phyloP scores from a whole-genome alignment of 2,888 invertebrate genomes.

The Caenorhabditis sp. region DNA sequence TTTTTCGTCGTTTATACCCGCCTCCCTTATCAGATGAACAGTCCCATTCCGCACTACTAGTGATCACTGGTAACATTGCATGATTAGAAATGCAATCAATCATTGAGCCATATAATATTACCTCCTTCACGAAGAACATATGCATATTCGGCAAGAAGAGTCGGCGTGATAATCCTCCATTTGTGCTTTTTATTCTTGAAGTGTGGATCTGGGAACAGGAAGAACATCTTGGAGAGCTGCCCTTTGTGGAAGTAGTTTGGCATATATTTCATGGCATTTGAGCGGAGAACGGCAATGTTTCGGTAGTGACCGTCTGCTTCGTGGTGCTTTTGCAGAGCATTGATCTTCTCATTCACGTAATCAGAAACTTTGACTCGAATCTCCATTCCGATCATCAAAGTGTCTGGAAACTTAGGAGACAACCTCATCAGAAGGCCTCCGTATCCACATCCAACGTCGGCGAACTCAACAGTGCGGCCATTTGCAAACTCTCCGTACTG shows the following conservation, averaged over 20 bases:
- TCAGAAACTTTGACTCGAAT: conserved; percentile 93
- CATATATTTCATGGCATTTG: conserved; percentile 98
- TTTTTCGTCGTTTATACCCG: conserved; percentile 18
- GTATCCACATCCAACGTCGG: conserved; percentile 87
- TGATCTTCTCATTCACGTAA: conserved; percentile 95
- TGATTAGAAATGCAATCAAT: background rate
- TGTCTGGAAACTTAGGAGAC: conserved; percentile 91
- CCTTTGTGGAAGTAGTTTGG: conserved; percentile 96
- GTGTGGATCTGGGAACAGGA: conserved; percentile 98
- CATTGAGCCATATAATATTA: conserved; percentile 25
- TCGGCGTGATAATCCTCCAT: conserved; percentile 96
- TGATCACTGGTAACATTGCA: conserved; percentile 36
- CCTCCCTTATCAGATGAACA: conserved; percentile 14
- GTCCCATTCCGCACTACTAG: conserved; percentile 22
- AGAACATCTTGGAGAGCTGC: conserved; percentile 89
- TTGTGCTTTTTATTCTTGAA: conserved; percentile 90
- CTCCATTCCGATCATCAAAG: conserved; percentile 93
- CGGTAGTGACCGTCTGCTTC: conserved; percentile 85
- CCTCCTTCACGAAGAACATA: conserved; percentile 88
- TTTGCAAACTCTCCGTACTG: conserved; percentile 82
- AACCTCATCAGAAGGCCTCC: conserved; percentile 84
- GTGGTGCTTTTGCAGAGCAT: conserved; percentile 85
- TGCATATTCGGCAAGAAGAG: conserved; percentile 95
- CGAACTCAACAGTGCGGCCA: conserved; percentile 86
- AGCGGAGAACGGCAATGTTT: conserved; percentile 93